Base-by-base conservation (phyloP, 2,113 vertebrate species). In the Vimba vimba region DNA sequence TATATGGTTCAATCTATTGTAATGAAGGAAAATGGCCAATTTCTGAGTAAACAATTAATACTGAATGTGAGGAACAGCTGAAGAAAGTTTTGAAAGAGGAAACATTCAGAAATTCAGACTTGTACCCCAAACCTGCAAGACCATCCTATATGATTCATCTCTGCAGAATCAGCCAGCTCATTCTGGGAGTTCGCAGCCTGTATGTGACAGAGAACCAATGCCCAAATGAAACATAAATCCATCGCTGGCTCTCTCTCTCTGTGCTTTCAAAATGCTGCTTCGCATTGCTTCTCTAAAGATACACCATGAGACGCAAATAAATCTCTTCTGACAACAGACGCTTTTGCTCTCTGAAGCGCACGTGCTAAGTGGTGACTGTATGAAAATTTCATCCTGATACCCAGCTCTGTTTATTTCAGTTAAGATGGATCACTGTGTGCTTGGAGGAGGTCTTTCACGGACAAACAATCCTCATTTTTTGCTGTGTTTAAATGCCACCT, bases 201-300 rank as follows among this genome's bases (percentile, higher is more conserved):
- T 89, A 93, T 93, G 92, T 85, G 92, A 93, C 93, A 93, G 94
- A 92, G 90, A 91, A 92, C 91, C 90, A 86, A 92, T 91, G 92
- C 91, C 92, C 92, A 93, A 93, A 91, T 93, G 92, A 92, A 91
- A 91, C 92, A 90, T 93, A 86, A 76, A 82, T 84, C 68, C 43
- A 79, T 39, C 27, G 27, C 64, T 57, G 55, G 7, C 55, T 79
- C 8, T 4, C 33, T 60, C 25, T 47, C 90, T 93, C 90, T 90
- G 86, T 87, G 86, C 89, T 90, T 92, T 93, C 91, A 90, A 88
- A 84, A 89, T 89, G 84, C 87, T 84, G 81, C 89, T 87, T n/a
- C 79, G 12, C 84, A 83, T 91, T 89, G 90, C 91, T 90, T 91
- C 92, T 92, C 92, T 90, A 87, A 92, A 89, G 91, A 83, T 89